Evolutionary conservation across 2,113 vertebrate genomes (phyloP).

Genomic region (Labrus mixtus): DNA sequence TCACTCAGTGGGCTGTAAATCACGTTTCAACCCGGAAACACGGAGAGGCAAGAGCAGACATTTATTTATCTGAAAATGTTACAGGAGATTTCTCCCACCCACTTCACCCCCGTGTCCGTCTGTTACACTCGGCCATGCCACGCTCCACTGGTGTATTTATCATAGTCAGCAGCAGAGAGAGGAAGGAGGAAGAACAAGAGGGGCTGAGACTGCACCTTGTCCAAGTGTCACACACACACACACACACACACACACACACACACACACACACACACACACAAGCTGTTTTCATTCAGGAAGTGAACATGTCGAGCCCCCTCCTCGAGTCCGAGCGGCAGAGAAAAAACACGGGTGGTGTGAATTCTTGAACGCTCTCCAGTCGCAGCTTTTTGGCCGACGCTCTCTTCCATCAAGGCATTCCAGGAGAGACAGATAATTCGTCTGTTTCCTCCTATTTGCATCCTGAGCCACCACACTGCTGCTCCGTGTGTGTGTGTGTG

Average conservation of each 20-base stretch:
- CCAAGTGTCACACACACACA: slow-evolving; percentile 14
- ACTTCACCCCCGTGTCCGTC: slow-evolving; percentile 7
- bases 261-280: slow-evolving; percentile 7
- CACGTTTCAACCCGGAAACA: not conserved
- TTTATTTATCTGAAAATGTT: slow-evolving; percentile 41
- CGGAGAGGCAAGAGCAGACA: not conserved
- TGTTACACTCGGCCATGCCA: not conserved
- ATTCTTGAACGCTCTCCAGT: slow-evolving; percentile 62
- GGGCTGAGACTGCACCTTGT: not conserved
- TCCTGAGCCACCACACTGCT: slow-evolving; percentile 17
- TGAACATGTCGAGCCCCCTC: slow-evolving; percentile 21
- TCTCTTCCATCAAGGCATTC: slow-evolving; percentile 72
- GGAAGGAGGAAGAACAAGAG: fast-evolving
- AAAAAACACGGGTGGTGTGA: slow-evolving; percentile 52
- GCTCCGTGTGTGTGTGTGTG: not conserved
- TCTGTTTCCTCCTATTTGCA: slow-evolving; percentile 78
- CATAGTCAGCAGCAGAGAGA: slow-evolving; percentile 17
- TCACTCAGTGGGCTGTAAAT: slow-evolving; percentile 43
- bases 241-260: too few relatives aligned
- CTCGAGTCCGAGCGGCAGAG: slow-evolving; percentile 21
- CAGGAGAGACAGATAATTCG: slow-evolving; percentile 67
- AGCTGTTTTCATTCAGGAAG: slow-evolving; percentile 60
- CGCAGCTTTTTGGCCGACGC: slow-evolving; percentile 56
- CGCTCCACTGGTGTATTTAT: slow-evolving; percentile 30
- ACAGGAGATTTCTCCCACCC: slow-evolving; percentile 28